These are phyloP conservation scores for Puntigrus tetrazona DNA, from an alignment of 2,113 vertebrate genomes.

Conservation along the genomic window DNA sequence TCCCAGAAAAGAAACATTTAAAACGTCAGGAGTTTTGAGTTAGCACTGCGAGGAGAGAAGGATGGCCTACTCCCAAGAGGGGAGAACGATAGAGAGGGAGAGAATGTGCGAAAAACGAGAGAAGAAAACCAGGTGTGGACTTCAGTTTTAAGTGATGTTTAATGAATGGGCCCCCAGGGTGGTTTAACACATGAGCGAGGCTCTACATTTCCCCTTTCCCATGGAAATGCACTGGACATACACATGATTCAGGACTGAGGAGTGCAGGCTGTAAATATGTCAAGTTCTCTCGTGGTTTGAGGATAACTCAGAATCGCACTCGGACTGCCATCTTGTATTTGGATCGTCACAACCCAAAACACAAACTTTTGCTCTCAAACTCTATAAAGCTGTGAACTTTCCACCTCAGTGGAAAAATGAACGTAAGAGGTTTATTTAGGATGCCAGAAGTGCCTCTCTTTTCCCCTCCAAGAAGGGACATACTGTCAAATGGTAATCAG, in stretches of 20 bases:
- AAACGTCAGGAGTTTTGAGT: constrained; percentile 72
- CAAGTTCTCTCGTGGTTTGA: constrained; percentile 37
- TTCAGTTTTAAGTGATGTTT: constrained; percentile 52
- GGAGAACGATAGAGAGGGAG: constrained; percentile 13
- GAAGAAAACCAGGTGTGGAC: constrained; percentile 67
- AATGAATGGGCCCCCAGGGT: constrained; percentile 67
- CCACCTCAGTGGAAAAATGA: not conserved
- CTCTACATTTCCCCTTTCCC: constrained; percentile 67
- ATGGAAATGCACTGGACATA: constrained; percentile 61
- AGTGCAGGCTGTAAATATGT: constrained; percentile 46
- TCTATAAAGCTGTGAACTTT: not conserved
- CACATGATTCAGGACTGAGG: constrained; percentile 68
- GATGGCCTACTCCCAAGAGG: constrained; percentile 62
- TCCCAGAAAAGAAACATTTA: constrained; percentile 65
- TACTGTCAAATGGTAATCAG: not conserved
- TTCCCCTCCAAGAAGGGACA: not conserved
- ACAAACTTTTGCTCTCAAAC: constrained; percentile 4
- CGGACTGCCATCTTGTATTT: constrained; percentile 5
- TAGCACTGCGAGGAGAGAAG: constrained; percentile 62
- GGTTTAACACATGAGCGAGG: constrained; percentile 62
- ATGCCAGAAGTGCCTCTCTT: not conserved
- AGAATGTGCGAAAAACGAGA: constrained; percentile 14
- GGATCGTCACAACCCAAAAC: not conserved
- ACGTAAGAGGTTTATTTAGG: not conserved
- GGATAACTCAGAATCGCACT: constrained; percentile 25